Conservation (phyloP, 2,888 invertebrate species). For the Platypus cylindrus region DNA sequence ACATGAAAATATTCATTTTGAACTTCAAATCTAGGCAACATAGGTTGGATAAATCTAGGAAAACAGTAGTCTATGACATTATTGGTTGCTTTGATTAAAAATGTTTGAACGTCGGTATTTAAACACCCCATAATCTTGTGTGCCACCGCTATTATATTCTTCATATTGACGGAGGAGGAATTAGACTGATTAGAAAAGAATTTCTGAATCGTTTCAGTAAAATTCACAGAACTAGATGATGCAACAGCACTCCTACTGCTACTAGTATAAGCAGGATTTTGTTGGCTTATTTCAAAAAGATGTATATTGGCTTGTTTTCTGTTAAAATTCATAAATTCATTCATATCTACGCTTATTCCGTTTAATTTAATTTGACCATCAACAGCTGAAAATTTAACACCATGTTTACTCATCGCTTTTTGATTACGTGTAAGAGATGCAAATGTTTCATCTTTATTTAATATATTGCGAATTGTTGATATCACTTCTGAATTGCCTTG, state of each 20-base stretch:
- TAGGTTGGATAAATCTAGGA: not conserved
- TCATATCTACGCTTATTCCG: conserved; percentile 24
- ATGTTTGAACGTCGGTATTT: too few relatives aligned
- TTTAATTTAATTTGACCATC: conserved; percentile 25
- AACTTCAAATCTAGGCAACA: conserved; percentile 11
- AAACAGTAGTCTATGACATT: conserved; percentile 9
- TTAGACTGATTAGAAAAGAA: too few relatives aligned
- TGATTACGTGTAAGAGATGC: conserved; percentile 41
- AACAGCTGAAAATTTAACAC: conserved; percentile 25
- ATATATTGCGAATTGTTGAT: conserved; percentile 39
- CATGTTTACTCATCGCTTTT: conserved; percentile 41
- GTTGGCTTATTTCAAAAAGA: conserved; percentile 14
- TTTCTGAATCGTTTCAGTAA: too few relatives aligned
- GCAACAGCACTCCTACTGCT: too few relatives aligned
- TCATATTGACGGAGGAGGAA: too few relatives aligned
- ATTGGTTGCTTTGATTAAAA: too few relatives aligned
- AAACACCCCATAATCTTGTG: too few relatives aligned
- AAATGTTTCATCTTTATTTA: conserved; percentile 44
- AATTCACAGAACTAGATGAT: not conserved
- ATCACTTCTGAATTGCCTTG: conserved; percentile 44
- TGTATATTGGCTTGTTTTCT: conserved; percentile 19
- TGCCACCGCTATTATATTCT: too few relatives aligned
- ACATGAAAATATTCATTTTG: conserved; percentile 8
- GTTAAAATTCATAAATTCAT: conserved; percentile 21
- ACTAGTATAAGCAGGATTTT: conserved; percentile 7